Evolutionary conservation across 2,797 vertebrate species (phyloP), one percentile per base, ranked within the genome.

Genomic region (Acipenser ruthenus): DNA sequence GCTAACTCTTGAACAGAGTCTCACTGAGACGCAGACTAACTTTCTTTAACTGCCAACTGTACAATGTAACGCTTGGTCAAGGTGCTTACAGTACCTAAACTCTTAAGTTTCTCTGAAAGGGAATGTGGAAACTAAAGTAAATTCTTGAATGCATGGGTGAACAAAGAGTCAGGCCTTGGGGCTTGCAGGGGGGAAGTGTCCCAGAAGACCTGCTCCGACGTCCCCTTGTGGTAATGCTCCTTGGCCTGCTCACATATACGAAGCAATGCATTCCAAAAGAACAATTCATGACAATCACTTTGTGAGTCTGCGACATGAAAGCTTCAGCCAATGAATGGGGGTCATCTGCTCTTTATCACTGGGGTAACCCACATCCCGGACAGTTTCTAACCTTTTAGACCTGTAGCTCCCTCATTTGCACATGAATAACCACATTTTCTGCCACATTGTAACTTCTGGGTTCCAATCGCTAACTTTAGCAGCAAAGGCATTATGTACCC

Each of bases 301-400:
- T 83, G 87, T 86, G 89, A 89, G 87, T 86, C 90, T 90, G 86
- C 86, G 82, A 94, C 90, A 94, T 95, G 92, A 98, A 97, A 95
- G 93, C 85, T 86, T 71, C 61, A 75, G 82, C 83, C 85, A 78
- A 85, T 94, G 94, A 98, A 97, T 93, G 88, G 90, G 92, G 94
- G 94, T 97, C 93, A 96, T 96, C 91, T 93, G 90, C 89, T 95
- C 91, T 93, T 94, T 91, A 92, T 92, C 92, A 88, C 87, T 82
- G 83, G 87, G 88, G 86, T 88, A 89, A 90, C 83, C 85, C 76
- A 89, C 88, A 87, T 90, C 90, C 90, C 87, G 90, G 90, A 90
- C 90, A 88, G 91, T 87, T 90, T 87, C 92, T 94, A 90, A 94
- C 94, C 95, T 95, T 95, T 94, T 87, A 95, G 86, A 93, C 92